Percentiles rank a stretch among this genome's conserved stretches.
Evolutionary conservation across 2,797 vertebrate genomes (phyloP).

Genomic region (Limnodromus scolopaceus): DNA sequence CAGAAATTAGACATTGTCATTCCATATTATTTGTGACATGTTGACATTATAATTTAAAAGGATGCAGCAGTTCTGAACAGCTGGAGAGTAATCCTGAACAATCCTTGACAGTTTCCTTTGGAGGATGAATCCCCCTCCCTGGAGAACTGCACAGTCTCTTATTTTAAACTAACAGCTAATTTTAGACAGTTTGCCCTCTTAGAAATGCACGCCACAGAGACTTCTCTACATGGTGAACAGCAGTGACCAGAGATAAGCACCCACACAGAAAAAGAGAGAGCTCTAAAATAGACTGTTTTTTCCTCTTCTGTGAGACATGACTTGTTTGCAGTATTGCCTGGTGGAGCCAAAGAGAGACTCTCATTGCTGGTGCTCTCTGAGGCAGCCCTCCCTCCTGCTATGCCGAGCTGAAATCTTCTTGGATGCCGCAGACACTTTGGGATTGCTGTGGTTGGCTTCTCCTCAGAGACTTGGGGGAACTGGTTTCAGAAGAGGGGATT

Average conservation of each 20-base stretch:
- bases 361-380: not conserved
- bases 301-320: conserved; percentile 41
- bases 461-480: not conserved
- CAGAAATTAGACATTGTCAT: conserved; percentile 71
- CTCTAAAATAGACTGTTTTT: conserved; percentile 41
- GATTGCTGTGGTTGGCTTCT: not conserved
- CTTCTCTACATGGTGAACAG: conserved; percentile 56
- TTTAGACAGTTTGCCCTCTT: conserved; percentile 66
- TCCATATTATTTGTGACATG: conserved; percentile 58
- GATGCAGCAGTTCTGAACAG: conserved; percentile 70
- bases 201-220: conserved; percentile 62
- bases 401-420: not conserved
- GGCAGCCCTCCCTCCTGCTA: not conserved
- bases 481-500: not conserved
- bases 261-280: conserved; percentile 49
- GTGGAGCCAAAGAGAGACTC: not conserved
- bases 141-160: conserved; percentile 57
- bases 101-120: conserved; percentile 71
- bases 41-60: conserved; percentile 73
- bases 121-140: conserved; percentile 66
- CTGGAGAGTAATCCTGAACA: conserved; percentile 73
- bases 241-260: conserved; percentile 71
- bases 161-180: conserved; percentile 70
- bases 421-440: not conserved
- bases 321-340: conserved; percentile 35